Conservation (phyloP, 2,113 vertebrate species). For the Corydoras maculifer region DNA sequence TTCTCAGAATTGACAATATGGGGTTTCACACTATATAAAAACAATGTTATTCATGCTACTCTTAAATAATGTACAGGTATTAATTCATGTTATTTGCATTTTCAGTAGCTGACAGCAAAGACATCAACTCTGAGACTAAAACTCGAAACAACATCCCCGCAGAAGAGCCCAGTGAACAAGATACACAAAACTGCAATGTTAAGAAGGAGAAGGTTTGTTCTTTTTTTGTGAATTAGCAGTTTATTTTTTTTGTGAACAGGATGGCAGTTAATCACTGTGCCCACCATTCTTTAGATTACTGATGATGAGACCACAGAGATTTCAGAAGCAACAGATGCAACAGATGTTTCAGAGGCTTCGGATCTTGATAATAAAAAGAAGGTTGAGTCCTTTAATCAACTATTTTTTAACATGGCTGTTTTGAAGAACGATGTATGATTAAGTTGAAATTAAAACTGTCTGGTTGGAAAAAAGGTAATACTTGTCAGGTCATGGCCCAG, state of each 20-base stretch:
- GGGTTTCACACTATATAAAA: no score
- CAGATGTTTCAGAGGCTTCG: constrained; percentile 69
- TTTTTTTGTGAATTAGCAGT: background rate
- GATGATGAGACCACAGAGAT: constrained; percentile 73
- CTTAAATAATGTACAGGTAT: no score
- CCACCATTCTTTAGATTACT: constrained; percentile 61
- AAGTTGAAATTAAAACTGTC: no score
- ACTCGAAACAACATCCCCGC: constrained; percentile 75
- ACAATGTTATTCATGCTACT: no score
- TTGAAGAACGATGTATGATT: background rate
- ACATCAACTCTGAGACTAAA: constrained; percentile 84
- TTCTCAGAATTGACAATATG: no score
- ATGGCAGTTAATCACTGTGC: no score
- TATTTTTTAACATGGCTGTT: background rate
- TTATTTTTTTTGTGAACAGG: no score
- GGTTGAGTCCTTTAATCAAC: constrained; percentile 52
- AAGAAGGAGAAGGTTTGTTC: constrained; percentile 70
- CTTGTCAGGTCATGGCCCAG: no score
- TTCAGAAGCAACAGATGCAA: constrained; percentile 64
- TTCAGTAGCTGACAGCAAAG: constrained; percentile 75
- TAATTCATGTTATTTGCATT: no score
- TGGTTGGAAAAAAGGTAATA: no score
- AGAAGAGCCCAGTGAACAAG: constrained; percentile 80
- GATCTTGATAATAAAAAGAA: constrained; percentile 96
- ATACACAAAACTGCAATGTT: constrained; percentile 74